Conservation (phyloP, 2,113 vertebrate species). For the Ageneiosus marmoratus region DNA sequence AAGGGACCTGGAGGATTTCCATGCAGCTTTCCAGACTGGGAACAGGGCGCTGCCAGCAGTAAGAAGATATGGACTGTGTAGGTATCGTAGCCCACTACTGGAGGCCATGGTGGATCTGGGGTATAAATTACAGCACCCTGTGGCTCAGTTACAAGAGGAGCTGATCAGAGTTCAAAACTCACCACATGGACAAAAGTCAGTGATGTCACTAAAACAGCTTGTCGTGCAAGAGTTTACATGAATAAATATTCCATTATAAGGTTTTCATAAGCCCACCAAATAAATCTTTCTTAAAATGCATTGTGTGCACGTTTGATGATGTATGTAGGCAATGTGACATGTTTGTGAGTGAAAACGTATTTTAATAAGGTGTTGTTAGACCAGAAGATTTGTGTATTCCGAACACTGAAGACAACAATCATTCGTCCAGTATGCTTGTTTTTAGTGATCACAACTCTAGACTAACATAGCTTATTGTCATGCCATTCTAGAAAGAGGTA, state of each 20-base stretch:
- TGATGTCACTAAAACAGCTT: conserved; percentile 83
- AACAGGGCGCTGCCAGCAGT: conserved; percentile 76
- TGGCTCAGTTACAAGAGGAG: conserved; percentile 80
- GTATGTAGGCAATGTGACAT: not conserved
- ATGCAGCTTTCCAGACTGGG: conserved; percentile 74
- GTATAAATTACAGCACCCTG: conserved; percentile 81
- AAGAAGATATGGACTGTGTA: conserved; percentile 63
- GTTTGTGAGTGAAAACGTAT: not conserved
- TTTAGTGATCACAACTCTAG: not conserved
- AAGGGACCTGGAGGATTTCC: conserved; percentile 79
- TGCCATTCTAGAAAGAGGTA: not conserved
- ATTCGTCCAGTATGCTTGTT: not conserved
- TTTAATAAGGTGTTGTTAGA: not conserved
- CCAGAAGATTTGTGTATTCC: not conserved
- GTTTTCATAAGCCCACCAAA: not conserved
- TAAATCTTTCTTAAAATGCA: not conserved
- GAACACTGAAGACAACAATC: not conserved
- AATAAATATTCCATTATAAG: conserved; percentile 2
- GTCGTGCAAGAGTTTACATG: conserved; percentile 79
- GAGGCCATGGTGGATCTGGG: conserved; percentile 82
- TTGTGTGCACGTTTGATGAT: not conserved
- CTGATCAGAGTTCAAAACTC: conserved; percentile 73
- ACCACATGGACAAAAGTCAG: conserved; percentile 59
- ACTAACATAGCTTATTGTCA: not conserved
- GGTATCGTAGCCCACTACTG: conserved; percentile 78